A percentile compares a stretch with the other conserved stretches of the same genome.
These are phyloP conservation scores for Pipra filicauda DNA, from an alignment of 2,113 vertebrate genomes.

Conservation along the genomic window DNA sequence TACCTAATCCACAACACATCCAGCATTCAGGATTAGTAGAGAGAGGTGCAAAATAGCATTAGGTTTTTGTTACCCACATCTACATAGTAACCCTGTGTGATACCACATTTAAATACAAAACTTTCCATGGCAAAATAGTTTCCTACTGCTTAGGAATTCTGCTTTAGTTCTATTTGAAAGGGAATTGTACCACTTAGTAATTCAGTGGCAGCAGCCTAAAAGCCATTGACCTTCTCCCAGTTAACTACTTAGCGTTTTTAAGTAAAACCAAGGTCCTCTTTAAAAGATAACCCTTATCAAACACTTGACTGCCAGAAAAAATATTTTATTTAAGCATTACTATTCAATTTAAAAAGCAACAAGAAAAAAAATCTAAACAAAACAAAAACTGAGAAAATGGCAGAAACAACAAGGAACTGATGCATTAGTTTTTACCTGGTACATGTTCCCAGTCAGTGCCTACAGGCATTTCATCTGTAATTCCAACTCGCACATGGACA, in stretches of 20 bases:
- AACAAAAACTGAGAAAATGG: background rate
- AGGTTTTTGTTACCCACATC: background rate
- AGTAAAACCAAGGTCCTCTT: background rate
- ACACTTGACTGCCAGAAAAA: background rate
- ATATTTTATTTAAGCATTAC: background rate
- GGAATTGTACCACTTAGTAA: background rate
- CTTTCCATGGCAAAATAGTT: background rate
- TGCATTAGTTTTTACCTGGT: slow-evolving; percentile 78
- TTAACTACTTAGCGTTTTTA: background rate
- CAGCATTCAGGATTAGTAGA: background rate
- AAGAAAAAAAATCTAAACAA: background rate
- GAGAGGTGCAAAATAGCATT: background rate
- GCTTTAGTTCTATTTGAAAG: background rate
- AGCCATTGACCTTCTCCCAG: background rate
- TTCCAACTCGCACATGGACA: slow-evolving; percentile 86
- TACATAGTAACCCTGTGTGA: background rate
- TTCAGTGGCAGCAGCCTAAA: background rate
- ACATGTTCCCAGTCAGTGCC: slow-evolving; percentile 94
- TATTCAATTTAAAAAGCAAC: background rate
- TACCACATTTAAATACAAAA: background rate
- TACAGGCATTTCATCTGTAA: slow-evolving; percentile 96
- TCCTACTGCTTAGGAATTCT: background rate
- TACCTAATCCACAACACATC: background rate
- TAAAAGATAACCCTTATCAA: background rate
- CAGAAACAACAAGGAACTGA: background rate